A percentile compares a stretch with the other conserved stretches of the same genome.
phyloP scores from a whole-genome alignment of 92 coral and sea anemone genomes.

The Phenganax marumi region DNA sequence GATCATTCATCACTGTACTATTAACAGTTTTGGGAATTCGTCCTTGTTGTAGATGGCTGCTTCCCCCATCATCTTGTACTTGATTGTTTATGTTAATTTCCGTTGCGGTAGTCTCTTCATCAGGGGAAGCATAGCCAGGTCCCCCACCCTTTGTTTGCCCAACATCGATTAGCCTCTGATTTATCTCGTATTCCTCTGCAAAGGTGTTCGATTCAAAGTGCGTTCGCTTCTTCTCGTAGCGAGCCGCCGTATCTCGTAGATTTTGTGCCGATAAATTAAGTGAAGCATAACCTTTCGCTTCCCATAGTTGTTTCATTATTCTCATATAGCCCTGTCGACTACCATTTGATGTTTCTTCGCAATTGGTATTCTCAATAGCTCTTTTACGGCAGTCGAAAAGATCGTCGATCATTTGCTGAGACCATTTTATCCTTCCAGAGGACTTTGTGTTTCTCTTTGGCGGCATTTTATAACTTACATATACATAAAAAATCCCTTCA shows the following conservation, averaged over 20 bases:
- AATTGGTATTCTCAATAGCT: not conserved
- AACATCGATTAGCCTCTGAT: not conserved
- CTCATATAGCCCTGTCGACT: not conserved
- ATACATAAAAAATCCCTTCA: slow-evolving; percentile 2
- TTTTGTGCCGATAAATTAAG: slow-evolving; percentile 1
- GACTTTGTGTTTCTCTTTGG: slow-evolving; percentile 6
- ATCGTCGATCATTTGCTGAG: not conserved
- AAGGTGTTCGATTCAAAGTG: not conserved
- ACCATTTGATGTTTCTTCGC: not conserved
- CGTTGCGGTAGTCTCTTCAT: not conserved
- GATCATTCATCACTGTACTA: not conserved
- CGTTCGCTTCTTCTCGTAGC: not conserved
- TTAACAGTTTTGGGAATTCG: not conserved
- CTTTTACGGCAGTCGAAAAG: not conserved
- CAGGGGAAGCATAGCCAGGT: not conserved
- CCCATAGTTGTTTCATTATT: slow-evolving; percentile 1
- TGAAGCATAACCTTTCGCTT: not conserved
- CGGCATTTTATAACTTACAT: slow-evolving; percentile 3
- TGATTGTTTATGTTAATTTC: not conserved
- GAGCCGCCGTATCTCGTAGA: not conserved
- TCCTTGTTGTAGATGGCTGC: not conserved
- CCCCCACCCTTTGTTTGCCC: not conserved
- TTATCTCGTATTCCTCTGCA: not conserved
- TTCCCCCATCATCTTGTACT: not conserved
- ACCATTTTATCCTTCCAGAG: not conserved